Evolutionary conservation across 92 coral and sea anemone genomes (phyloP).

Genomic region (Galaxea fascicularis): DNA sequence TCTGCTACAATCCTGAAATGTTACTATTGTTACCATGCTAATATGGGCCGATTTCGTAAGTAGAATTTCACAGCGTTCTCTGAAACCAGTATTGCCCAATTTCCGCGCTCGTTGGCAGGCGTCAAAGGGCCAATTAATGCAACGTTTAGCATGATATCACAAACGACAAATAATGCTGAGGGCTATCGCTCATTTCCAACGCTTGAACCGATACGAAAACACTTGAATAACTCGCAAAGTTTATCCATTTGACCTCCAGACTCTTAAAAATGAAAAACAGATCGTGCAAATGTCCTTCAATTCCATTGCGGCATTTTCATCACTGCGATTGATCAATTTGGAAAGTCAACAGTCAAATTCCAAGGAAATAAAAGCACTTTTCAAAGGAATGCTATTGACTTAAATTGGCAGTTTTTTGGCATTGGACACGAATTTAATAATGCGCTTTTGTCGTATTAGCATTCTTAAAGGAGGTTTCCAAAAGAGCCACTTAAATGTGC

Average conservation of each 20-base stretch:
- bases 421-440: slow-evolving; percentile 24
- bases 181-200: background rate
- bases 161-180: background rate
- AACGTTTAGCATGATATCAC: background rate
- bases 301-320: background rate
- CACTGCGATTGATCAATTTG: background rate
- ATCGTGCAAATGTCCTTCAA: background rate
- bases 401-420: slow-evolving; percentile 41
- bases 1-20: no score
- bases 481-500: slow-evolving; percentile 5
- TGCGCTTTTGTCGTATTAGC: slow-evolving; percentile 29
- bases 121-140: no score
- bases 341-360: background rate
- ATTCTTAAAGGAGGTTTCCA: slow-evolving; percentile 45
- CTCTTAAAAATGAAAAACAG: background rate
- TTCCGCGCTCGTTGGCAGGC: no score
- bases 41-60: no score
- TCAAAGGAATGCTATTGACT: slow-evolving; percentile 42
- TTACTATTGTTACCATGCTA: no score
- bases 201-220: background rate
- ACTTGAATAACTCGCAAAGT: background rate
- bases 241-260: slow-evolving; percentile 13
- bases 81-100: no score
- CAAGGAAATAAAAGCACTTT: slow-evolving; percentile 12
- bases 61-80: no score